Evolutionary conservation across 2,113 vertebrate species (phyloP).

Genomic region (Myxocyprinus asiaticus): DNA sequence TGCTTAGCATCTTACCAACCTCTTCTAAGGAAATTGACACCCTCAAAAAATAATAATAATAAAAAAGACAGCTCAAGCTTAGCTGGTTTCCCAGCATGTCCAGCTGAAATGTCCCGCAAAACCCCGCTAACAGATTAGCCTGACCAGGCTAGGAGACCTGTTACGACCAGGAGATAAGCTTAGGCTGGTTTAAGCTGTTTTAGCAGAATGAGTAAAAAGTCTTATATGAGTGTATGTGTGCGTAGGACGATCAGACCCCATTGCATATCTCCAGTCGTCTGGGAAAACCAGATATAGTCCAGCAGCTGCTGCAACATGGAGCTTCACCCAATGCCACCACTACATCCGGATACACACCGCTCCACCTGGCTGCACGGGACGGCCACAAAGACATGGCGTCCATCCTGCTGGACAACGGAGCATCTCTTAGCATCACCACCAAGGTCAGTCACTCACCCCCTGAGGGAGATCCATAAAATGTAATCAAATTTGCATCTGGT

Average conservation of each 20-base stretch:
- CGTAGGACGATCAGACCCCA: conserved; percentile 94
- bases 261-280: conserved; percentile 93
- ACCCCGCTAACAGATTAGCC: too few relatives aligned
- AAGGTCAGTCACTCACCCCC: conserved; percentile 79
- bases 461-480: background rate
- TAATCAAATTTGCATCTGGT: too few relatives aligned
- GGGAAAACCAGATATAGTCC: conserved; percentile 93
- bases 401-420: conserved; percentile 89
- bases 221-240: conserved; percentile 14
- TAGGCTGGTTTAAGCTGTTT: too few relatives aligned
- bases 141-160: too few relatives aligned
- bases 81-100: too few relatives aligned
- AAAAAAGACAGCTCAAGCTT: too few relatives aligned
- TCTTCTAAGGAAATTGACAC: too few relatives aligned
- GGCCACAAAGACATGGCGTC: conserved; percentile 90
- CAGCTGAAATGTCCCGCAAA: too few relatives aligned
- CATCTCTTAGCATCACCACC: conserved; percentile 87
- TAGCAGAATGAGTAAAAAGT: too few relatives aligned
- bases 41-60: too few relatives aligned
- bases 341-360: conserved; percentile 89
- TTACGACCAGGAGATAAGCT: too few relatives aligned
- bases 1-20: too few relatives aligned
- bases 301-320: conserved; percentile 87
- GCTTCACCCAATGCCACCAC: conserved; percentile 88
- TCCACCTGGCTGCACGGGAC: conserved; percentile 91